phyloP scores from a whole-genome alignment of 2,888 invertebrate genomes.

The Phragmatobia fuliginosa region DNA sequence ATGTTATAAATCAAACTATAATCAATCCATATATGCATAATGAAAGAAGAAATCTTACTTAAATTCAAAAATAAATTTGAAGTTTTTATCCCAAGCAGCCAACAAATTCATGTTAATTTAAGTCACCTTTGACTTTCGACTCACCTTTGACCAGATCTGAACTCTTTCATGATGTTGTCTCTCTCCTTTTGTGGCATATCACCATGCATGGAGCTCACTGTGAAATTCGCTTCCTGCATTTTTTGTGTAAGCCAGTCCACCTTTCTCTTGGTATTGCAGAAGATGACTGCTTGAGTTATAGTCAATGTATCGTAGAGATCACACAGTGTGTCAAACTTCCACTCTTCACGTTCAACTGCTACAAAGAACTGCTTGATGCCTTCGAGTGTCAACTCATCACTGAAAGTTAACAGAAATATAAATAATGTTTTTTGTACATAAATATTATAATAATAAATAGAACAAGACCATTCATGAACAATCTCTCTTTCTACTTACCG shows the following conservation, averaged over 20 bases:
- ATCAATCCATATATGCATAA: no score
- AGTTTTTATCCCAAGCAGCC: no score
- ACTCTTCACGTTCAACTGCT: slow-evolving; percentile 99
- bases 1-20: no score
- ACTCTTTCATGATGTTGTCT: slow-evolving; percentile 99
- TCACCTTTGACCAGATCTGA: slow-evolving; percentile 95
- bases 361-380: slow-evolving; percentile 99
- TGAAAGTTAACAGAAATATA: slow-evolving; percentile 70
- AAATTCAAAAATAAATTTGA: no score
- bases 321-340: slow-evolving; percentile 99
- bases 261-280: slow-evolving; percentile 98
- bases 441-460: no score
- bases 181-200: slow-evolving; percentile 99
- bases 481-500: slow-evolving; percentile 84
- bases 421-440: background rate
- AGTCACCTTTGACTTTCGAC: no score
- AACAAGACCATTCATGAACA: no score
- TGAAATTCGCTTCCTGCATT: slow-evolving; percentile 99
- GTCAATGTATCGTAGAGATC: slow-evolving; percentile 99
- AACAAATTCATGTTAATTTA: background rate
- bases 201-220: slow-evolving; percentile 99
- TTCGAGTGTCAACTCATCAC: slow-evolving; percentile 99
- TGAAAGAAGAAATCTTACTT: no score
- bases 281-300: slow-evolving; percentile 99
- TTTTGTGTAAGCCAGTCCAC: slow-evolving; percentile 99